Percentiles rank a stretch among this genome's conserved stretches.
Evolutionary conservation across 2,797 vertebrate genomes (phyloP).

Genomic region (Sebastes ruberrimus): DNA sequence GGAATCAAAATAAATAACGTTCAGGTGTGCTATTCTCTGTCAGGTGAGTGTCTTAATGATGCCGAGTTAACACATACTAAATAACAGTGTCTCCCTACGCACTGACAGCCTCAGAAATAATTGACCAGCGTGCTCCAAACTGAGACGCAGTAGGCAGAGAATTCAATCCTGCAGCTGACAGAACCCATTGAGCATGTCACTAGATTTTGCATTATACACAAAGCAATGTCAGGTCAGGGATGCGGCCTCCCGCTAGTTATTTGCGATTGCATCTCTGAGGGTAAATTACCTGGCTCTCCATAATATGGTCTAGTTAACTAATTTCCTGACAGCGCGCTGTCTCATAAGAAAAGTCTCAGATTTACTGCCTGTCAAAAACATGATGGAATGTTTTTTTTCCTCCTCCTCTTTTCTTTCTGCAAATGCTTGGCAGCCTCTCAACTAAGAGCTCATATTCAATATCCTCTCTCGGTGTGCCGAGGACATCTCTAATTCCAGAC

Average conservation of each 20-base stretch:
- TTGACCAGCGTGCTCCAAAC: slow-evolving; percentile 87
- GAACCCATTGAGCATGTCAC: slow-evolving; percentile 87
- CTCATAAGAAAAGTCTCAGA: slow-evolving; percentile 72
- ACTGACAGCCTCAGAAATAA: slow-evolving; percentile 89
- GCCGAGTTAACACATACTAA: slow-evolving; percentile 88
- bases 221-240: slow-evolving; percentile 86
- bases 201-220: slow-evolving; percentile 86
- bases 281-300: slow-evolving; percentile 85
- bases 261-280: slow-evolving; percentile 82
- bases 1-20: slow-evolving; percentile 84
- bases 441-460: slow-evolving; percentile 75
- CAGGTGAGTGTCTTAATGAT: slow-evolving; percentile 85
- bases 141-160: slow-evolving; percentile 84
- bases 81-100: slow-evolving; percentile 84
- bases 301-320: slow-evolving; percentile 85
- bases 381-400: slow-evolving; percentile 68
- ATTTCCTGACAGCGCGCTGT: slow-evolving; percentile 80
- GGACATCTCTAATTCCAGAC: slow-evolving; percentile 77
- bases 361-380: slow-evolving; percentile 80
- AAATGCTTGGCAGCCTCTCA: slow-evolving; percentile 72
- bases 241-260: slow-evolving; percentile 82
- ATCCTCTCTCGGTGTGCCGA: slow-evolving; percentile 58
- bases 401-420: slow-evolving; percentile 40
- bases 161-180: slow-evolving; percentile 87
- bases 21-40: slow-evolving; percentile 82